phyloP scores from a whole-genome alignment of 2,113 vertebrate genomes.

The Crotophaga sulcirostris region DNA sequence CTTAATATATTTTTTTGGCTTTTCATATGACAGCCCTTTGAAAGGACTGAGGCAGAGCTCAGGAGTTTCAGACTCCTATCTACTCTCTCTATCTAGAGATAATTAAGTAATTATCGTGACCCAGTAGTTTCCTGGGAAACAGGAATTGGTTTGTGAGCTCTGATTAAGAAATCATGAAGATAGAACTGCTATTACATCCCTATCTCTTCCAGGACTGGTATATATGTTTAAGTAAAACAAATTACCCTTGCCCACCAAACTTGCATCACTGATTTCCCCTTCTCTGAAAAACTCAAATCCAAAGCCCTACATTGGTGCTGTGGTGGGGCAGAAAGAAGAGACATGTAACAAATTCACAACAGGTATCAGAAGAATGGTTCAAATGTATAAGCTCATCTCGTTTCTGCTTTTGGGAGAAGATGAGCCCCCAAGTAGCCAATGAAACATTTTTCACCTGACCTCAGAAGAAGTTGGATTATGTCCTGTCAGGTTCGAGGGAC shows the following conservation, averaged over 20 bases:
- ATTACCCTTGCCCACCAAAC: background rate
- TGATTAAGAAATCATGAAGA: background rate
- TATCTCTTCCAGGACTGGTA: background rate
- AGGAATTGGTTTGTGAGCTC: background rate
- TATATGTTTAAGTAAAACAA: background rate
- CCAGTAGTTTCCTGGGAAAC: slow-evolving; percentile 1
- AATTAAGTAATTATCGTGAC: background rate
- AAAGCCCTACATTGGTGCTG: background rate
- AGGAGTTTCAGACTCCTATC: background rate
- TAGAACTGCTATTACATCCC: background rate
- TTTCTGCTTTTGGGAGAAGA: background rate
- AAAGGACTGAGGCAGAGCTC: background rate
- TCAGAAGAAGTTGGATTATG: background rate
- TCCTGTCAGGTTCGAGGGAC: background rate
- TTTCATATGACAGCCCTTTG: background rate
- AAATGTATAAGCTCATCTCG: background rate
- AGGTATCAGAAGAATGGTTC: background rate
- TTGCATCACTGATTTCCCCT: background rate
- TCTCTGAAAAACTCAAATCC: background rate
- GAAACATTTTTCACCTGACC: background rate
- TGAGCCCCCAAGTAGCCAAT: background rate
- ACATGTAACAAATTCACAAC: background rate
- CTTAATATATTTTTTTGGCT: background rate
- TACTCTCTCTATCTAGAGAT: background rate
- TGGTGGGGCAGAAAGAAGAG: background rate